These are phyloP conservation scores for Nycticorax nycticorax DNA, from an alignment of 2,113 vertebrate genomes.

Conservation along the genomic window DNA sequence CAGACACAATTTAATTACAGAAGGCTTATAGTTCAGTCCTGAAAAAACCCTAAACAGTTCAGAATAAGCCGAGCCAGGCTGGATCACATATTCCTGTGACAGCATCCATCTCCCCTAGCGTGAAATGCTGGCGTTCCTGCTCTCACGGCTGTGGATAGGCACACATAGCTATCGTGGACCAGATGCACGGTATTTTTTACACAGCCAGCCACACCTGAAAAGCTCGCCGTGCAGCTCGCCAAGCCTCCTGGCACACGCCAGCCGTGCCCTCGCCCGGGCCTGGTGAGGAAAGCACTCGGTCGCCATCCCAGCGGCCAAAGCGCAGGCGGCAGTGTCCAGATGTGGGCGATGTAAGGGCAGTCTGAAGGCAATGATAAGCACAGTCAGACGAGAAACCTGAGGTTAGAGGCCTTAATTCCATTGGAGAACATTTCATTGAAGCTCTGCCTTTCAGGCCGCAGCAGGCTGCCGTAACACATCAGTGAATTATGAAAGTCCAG, in stretches of 20 bases:
- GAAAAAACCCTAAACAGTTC: neutral
- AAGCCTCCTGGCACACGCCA: neutral
- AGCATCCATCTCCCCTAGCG: neutral
- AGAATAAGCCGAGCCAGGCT: neutral
- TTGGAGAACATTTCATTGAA: neutral
- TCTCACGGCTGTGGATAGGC: neutral
- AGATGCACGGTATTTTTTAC: neutral
- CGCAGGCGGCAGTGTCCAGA: neutral
- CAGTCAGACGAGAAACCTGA: constrained; percentile 2
- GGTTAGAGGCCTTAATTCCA: neutral
- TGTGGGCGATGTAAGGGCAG: neutral
- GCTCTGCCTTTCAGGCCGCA: neutral
- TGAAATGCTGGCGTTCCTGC: neutral
- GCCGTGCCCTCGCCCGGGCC: neutral
- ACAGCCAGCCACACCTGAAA: neutral
- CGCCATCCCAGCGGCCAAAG: neutral
- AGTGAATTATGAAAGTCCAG: neutral
- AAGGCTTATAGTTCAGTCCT: neutral
- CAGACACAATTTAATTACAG: neutral
- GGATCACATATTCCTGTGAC: neutral
- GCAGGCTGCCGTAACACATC: neutral
- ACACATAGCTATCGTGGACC: neutral
- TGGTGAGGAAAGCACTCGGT: neutral
- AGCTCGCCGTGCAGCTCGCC: too few species aligned
- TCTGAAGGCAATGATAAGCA: constrained; percentile 15